Conservation (phyloP, 2,113 vertebrate species). For the Prionailurus bengalensis region DNA sequence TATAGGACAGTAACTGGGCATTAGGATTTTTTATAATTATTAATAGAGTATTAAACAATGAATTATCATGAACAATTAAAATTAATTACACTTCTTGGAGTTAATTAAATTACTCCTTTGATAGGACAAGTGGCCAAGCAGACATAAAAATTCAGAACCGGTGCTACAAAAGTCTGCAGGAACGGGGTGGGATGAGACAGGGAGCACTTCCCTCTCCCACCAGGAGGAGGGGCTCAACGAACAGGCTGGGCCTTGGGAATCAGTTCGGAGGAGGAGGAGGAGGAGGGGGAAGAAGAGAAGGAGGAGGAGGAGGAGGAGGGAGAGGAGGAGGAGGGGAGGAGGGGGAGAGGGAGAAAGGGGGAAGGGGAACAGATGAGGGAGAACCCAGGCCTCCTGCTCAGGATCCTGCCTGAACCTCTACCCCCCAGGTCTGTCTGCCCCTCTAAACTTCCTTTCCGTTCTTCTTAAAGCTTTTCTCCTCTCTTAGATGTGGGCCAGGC, state of each 20-base stretch:
- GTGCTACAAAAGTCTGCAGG: neutral
- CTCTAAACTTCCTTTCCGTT: neutral
- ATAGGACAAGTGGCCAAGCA: conserved; percentile 73
- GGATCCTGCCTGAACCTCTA: neutral
- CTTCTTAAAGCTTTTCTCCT: neutral
- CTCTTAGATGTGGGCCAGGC: neutral
- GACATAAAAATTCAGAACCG: conserved; percentile 66
- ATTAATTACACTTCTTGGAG: conserved; percentile 89
- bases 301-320: too few species aligned
- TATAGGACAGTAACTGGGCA: conserved; percentile 80
- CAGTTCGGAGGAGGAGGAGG: accelerated
- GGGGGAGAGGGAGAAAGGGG: neutral
- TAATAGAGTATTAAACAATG: conserved; percentile 87
- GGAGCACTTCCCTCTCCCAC: neutral
- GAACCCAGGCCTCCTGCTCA: neutral
- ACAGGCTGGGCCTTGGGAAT: neutral
- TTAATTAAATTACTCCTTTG: conserved; percentile 88
- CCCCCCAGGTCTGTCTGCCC: accelerated
- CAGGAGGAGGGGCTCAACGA: neutral
- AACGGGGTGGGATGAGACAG: accelerated
- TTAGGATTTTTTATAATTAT: conserved; percentile 82
- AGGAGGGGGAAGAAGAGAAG: too few species aligned
- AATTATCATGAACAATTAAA: conserved; percentile 88
- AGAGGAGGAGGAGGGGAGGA: too few species aligned
- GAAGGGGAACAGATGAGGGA: accelerated